Conservation (phyloP, 2,888 invertebrate species). For the Epicampocera succincta region DNA sequence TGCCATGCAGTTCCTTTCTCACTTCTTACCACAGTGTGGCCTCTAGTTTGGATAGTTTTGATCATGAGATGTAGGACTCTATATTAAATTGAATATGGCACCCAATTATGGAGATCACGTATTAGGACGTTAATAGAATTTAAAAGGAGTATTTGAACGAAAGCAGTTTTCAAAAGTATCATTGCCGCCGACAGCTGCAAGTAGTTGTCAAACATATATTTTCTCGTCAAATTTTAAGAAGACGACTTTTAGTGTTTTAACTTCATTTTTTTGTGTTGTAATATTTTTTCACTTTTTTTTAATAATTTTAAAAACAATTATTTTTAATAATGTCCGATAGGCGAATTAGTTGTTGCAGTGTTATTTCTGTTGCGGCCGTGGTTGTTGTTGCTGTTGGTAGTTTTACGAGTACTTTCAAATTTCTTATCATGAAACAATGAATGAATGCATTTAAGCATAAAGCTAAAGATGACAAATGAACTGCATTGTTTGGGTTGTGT, state of each 20-base stretch:
- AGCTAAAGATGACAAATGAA: constrained; percentile 71
- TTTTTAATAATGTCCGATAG: constrained; percentile 69
- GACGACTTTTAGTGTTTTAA: neutral
- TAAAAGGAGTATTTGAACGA: too few species aligned
- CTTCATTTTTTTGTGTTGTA: constrained; percentile 22
- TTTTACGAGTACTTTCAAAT: constrained; percentile 61
- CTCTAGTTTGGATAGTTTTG: too few species aligned
- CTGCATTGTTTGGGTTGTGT: constrained; percentile 66
- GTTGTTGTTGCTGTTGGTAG: constrained; percentile 38
- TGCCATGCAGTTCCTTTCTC: too few species aligned
- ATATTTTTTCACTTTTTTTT: constrained; percentile 40
- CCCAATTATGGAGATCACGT: too few species aligned
- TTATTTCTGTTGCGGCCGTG: constrained; percentile 41
- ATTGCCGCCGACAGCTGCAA: too few species aligned
- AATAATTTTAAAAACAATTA: constrained; percentile 48
- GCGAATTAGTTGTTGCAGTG: constrained; percentile 67
- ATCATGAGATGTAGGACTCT: too few species aligned
- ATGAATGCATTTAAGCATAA: constrained; percentile 71
- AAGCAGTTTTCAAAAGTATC: too few species aligned
- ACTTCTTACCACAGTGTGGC: too few species aligned
- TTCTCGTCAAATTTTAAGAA: too few species aligned
- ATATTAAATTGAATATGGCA: too few species aligned
- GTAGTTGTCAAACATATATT: neutral
- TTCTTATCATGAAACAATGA: constrained; percentile 70
- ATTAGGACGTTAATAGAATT: too few species aligned